These are phyloP conservation scores for Antechinus stuartii DNA, from an alignment of 2,113 vertebrate genomes.

Conservation along the genomic window DNA sequence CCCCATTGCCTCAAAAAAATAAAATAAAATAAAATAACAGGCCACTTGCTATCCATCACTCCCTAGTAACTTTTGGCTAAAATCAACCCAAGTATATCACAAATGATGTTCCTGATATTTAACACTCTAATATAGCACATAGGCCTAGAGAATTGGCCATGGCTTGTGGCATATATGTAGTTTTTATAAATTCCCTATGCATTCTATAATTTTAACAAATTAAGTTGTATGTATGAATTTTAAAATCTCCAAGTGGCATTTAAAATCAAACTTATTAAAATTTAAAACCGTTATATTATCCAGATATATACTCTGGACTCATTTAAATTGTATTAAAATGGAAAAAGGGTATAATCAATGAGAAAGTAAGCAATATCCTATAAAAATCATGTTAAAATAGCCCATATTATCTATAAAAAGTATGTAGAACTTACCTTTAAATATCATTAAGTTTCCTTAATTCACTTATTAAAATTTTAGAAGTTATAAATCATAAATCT, in stretches of 20 bases:
- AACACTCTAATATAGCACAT: background rate
- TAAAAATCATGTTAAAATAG: background rate
- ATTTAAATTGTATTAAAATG: conserved; percentile 20
- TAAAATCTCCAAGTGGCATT: conserved; percentile 20
- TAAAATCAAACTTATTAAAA: conserved; percentile 37
- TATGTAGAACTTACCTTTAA: background rate
- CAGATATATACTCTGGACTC: conserved; percentile 5
- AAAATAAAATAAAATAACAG: too few relatives aligned
- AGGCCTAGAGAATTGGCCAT: conserved; percentile 17
- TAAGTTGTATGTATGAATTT: conserved; percentile 14
- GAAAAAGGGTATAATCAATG: background rate
- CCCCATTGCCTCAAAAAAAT: too few relatives aligned
- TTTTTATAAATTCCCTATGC: conserved; percentile 38
- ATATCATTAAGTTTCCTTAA: background rate
- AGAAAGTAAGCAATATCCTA: conserved; percentile 5
- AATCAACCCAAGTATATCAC: background rate
- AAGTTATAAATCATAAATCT: background rate
- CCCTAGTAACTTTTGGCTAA: conserved; percentile 40
- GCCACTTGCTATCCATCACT: conserved; percentile 11
- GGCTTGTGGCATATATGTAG: background rate
- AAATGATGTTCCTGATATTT: background rate
- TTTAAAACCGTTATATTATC: conserved; percentile 13
- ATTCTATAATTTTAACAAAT: conserved; percentile 12
- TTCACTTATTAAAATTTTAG: background rate
- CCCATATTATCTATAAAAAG: background rate